Percentiles rank a stretch among this genome's conserved stretches.
Conservation (phyloP, 2,797 vertebrate species). For the Salmo trutta region DNA sequence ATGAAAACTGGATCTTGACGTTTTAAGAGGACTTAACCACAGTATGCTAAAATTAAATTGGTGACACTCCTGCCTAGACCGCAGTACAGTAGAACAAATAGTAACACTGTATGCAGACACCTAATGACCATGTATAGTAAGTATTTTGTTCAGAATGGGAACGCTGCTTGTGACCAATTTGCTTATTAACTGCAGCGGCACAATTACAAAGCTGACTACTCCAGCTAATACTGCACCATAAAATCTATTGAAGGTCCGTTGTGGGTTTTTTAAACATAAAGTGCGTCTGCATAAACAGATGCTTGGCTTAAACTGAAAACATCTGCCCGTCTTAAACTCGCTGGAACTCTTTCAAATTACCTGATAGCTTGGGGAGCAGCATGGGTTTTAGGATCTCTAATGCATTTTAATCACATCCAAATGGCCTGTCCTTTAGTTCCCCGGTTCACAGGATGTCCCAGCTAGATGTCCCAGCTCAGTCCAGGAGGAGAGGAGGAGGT, state of each 20-base stretch:
- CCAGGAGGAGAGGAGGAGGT: constrained; percentile 65
- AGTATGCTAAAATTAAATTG: constrained; percentile 3
- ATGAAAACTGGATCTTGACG: neutral
- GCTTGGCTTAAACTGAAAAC: constrained; percentile 79
- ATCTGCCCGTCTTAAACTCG: constrained; percentile 80
- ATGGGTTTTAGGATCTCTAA: constrained; percentile 59
- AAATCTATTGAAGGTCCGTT: constrained; percentile 76
- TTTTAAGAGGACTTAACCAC: neutral
- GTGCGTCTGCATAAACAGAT: constrained; percentile 80
- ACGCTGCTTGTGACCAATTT: constrained; percentile 75
- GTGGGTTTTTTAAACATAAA: constrained; percentile 75
- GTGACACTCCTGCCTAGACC: constrained; percentile 4
- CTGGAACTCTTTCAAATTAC: constrained; percentile 79
- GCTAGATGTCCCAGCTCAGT: constrained; percentile 49
- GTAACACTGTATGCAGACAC: constrained; percentile 28
- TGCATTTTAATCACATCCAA: constrained; percentile 76
- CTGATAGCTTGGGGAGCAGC: constrained; percentile 75
- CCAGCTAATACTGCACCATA: constrained; percentile 74
- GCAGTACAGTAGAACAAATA: constrained; percentile 26
- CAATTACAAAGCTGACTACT: constrained; percentile 79
- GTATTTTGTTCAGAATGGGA: constrained; percentile 67
- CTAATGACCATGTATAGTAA: constrained; percentile 50
- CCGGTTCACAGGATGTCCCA: constrained; percentile 57
- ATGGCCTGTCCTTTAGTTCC: constrained; percentile 65
- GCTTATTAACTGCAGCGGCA: constrained; percentile 72